phyloP scores from a whole-genome alignment of 2,888 invertebrate genomes.

The Sussaba pulchella region DNA sequence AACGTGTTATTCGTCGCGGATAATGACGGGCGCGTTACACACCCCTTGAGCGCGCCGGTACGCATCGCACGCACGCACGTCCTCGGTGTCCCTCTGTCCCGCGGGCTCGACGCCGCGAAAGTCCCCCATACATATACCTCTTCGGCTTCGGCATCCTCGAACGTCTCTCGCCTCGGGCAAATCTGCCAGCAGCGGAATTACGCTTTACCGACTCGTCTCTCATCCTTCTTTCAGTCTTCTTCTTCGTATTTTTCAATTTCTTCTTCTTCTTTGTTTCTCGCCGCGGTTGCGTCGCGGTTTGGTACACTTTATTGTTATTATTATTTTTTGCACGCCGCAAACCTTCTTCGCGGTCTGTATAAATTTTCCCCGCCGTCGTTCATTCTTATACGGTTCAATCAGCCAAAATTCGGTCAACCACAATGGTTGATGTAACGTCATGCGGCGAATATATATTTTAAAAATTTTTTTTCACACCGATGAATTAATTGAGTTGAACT shows the following conservation, averaged over 20 bases:
- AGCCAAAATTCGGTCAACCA: not conserved
- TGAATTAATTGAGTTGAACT: not conserved
- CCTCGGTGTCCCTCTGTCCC: constrained; percentile 18
- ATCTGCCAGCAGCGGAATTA: constrained; percentile 49
- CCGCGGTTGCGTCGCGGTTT: not conserved
- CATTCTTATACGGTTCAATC: not conserved
- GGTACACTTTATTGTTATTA: too few species aligned
- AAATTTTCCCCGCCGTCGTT: not conserved
- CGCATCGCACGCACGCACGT: not conserved
- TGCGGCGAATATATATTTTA: not conserved
- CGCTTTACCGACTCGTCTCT: constrained; percentile 52
- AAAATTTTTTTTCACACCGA: not conserved
- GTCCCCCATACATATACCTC: too few species aligned
- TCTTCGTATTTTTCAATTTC: constrained; percentile 20
- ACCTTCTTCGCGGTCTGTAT: constrained; percentile 1
- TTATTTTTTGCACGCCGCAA: constrained; percentile 22
- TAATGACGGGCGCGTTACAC: constrained; percentile 72
- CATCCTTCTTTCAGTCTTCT: too few species aligned
- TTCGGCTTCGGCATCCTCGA: constrained; percentile 37
- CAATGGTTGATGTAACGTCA: not conserved
- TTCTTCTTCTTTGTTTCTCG: constrained; percentile 15
- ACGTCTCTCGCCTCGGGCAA: constrained; percentile 45
- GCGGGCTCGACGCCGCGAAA: constrained; percentile 21
- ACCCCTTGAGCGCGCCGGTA: constrained; percentile 32
- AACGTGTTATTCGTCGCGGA: constrained; percentile 76